Conservation (phyloP, 2,888 invertebrate species). For the Ectemnius lituratus region DNA sequence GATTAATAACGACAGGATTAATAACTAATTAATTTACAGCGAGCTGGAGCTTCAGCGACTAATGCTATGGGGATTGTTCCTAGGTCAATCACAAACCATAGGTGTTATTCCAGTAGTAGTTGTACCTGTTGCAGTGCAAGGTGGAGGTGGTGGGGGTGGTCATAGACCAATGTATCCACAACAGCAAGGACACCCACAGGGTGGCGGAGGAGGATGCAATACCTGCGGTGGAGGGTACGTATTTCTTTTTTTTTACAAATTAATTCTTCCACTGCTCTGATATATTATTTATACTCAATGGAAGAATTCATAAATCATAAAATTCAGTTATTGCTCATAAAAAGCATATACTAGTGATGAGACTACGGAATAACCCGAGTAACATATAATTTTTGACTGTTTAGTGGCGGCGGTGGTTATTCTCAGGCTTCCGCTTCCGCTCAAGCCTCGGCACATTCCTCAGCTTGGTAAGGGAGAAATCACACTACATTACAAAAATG, state of each 20-base stretch:
- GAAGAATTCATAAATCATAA: too few species aligned
- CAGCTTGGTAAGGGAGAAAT: conserved; percentile 55
- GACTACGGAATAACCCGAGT: not conserved
- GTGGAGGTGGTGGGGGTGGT: not conserved
- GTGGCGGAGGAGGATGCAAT: conserved; percentile 46
- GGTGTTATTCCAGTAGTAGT: conserved; percentile 35
- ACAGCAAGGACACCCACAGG: conserved; percentile 5
- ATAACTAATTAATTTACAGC: conserved; percentile 7
- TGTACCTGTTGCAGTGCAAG: conserved; percentile 43
- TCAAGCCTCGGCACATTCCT: conserved; percentile 63
- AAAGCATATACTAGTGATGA: too few species aligned
- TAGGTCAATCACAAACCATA: conserved; percentile 27
- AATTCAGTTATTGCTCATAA: too few species aligned
- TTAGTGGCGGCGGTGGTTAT: conserved; percentile 49
- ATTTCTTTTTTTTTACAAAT: not conserved
- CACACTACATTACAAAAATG: conserved; percentile 12
- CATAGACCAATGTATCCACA: not conserved
- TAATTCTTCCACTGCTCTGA: not conserved
- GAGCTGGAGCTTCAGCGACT: conserved; percentile 21
- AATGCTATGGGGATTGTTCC: conserved; percentile 31
- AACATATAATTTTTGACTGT: not conserved
- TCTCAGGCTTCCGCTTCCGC: conserved; percentile 64
- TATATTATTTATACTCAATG: too few species aligned
- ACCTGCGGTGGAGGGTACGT: conserved; percentile 40
- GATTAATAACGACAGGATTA: not conserved